Evolutionary conservation across 2,797 vertebrate genomes (phyloP), one percentile per base, ranked within the genome.

Genomic region (Cyclura pinguis): DNA sequence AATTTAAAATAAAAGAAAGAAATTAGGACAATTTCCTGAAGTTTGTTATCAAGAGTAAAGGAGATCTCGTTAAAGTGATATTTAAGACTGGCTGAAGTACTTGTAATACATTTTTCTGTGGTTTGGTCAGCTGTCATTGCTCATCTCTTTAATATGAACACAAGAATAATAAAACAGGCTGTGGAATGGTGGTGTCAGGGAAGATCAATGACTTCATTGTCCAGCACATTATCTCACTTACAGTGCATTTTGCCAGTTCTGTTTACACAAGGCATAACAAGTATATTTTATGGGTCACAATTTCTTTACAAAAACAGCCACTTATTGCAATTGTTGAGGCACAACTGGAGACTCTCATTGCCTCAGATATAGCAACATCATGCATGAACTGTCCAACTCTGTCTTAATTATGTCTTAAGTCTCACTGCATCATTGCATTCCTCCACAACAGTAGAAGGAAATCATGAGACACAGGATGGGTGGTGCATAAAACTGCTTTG

Each of bases 81-180:
- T 38, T 10, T 80, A 80, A 85, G 64, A 47, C 9, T 47, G 38
- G 50, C 50, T 27, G 35, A 85, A 69, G 52, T 80, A 42, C 9
- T 90, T 89, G 55, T 78, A 91, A 89, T 83, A 16, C 0, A 18
- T 87, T 47, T 1, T 38, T 32, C 59, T 89, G 77, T 74, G 88
- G 83, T 29, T 83, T 85, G 52, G 47, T 6, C 7, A 86, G 57
- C 6, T 52, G 90, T 4, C 38, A 87, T 0, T 55, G 80, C 80
- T 32, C 42, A 18, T 57, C 5, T 38, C 5, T 22, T 57, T 78
- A 80, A 59, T 67, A 89, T 10, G 16, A 94, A 92, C 7, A 85
- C 6, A 47, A 24, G 38, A n/a, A 62, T 72, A 72, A 64, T 72
- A 59, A 55, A 1, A 24, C 27, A 88, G 38, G 32, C 6, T 59